phyloP scores from a whole-genome alignment of 2,113 vertebrate genomes.

The Sorex fumeus region DNA sequence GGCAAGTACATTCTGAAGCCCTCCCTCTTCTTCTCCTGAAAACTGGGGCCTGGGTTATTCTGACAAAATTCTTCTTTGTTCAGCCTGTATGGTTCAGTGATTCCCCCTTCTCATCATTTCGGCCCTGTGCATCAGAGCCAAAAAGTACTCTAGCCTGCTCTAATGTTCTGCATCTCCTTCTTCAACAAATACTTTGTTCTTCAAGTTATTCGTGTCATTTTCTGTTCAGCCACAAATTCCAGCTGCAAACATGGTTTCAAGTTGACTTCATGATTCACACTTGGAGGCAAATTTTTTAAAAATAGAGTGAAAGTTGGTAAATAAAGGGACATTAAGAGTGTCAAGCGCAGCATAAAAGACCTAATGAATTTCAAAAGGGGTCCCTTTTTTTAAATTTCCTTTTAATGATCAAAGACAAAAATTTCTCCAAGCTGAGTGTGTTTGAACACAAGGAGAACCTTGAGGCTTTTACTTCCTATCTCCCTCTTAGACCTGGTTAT shows the following conservation, averaged over 20 bases:
- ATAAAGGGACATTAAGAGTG: constrained; percentile 57
- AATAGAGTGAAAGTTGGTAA: constrained; percentile 50
- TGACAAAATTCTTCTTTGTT: constrained; percentile 61
- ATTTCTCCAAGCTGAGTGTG: constrained; percentile 36
- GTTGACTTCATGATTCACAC: constrained; percentile 33
- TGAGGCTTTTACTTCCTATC: not conserved
- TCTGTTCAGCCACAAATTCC: constrained; percentile 68
- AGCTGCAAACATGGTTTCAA: constrained; percentile 50
- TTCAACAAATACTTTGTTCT: constrained; percentile 30
- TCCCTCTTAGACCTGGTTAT: not conserved
- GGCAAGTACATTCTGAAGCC: constrained; percentile 26
- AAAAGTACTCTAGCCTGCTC: not conserved
- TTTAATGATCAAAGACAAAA: constrained; percentile 57
- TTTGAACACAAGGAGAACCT: constrained; percentile 24
- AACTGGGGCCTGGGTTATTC: constrained; percentile 38
- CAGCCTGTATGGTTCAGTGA: constrained; percentile 64
- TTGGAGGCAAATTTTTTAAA: constrained; percentile 69
- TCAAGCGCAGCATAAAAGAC: constrained; percentile 18
- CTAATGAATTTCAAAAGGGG: not conserved
- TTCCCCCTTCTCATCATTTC: constrained; percentile 59
- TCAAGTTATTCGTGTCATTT: constrained; percentile 51
- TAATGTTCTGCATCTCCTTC: constrained; percentile 56
- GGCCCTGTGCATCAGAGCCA: constrained; percentile 73
- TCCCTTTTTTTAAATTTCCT: not conserved
- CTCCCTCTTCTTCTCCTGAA: constrained; percentile 17